Evolutionary conservation across 2,113 vertebrate genomes (phyloP).

Genomic region (Neodon shergylaensis): DNA sequence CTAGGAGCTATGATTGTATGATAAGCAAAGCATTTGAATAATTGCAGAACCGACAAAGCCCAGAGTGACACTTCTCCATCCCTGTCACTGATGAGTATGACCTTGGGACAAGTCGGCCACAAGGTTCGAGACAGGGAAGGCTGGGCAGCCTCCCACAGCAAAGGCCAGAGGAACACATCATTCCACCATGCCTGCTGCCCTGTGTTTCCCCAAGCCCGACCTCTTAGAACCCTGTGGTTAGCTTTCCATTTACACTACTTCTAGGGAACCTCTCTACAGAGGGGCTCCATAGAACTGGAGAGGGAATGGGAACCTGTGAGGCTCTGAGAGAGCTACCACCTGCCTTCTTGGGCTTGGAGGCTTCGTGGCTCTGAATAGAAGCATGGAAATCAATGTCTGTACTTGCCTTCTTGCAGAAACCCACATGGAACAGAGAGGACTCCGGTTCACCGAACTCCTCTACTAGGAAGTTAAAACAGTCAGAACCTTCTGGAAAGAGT

Average conservation of each 20-base stretch:
- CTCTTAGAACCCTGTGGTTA: neutral
- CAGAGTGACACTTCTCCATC: constrained; percentile 59
- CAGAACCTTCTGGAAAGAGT: neutral
- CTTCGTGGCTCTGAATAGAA: constrained; percentile 68
- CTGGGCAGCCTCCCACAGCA: neutral
- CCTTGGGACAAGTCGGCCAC: constrained; percentile 67
- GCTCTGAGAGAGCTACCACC: neutral
- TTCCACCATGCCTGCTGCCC: too few species aligned
- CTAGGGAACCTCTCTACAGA: neutral
- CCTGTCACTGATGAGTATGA: constrained; percentile 70
- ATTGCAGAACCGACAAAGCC: constrained; percentile 61
- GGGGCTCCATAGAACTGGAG: neutral
- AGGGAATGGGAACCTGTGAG: neutral
- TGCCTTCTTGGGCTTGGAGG: constrained; percentile 57
- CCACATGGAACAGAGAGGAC: neutral
- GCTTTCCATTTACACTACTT: neutral
- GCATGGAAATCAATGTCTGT: neutral
- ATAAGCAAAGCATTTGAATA: constrained; percentile 80
- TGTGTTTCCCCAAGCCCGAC: neutral
- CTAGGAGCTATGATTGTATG: constrained; percentile 74
- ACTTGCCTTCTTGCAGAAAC: neutral
- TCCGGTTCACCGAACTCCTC: neutral
- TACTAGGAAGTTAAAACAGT: neutral
- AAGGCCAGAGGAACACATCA: neutral
- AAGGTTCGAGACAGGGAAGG: neutral